Percentiles rank a stretch among this genome's conserved stretches.
Evolutionary conservation across 1,140 invertebrate species (phyloP).

Genomic region (Ips nitidus): DNA sequence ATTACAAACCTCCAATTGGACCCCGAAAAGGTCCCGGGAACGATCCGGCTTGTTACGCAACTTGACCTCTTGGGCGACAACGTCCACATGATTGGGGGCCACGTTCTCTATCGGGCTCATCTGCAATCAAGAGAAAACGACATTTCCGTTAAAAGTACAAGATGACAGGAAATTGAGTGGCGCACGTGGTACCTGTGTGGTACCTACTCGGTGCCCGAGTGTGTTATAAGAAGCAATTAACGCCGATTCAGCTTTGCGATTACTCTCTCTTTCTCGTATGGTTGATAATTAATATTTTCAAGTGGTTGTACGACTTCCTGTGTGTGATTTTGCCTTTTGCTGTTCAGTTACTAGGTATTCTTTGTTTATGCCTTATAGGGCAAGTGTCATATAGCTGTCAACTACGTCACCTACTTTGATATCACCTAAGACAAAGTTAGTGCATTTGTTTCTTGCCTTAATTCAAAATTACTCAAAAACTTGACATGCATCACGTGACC

Average conservation of each 20-base stretch:
- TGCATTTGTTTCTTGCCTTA: too few relatives aligned
- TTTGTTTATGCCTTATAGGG: too few relatives aligned
- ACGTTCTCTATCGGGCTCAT: conserved; percentile 53
- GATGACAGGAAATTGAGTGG: conserved; percentile 9
- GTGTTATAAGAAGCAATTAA: neutral
- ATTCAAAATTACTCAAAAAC: too few relatives aligned
- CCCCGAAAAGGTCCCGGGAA: conserved; percentile 63
- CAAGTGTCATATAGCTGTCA: too few relatives aligned
- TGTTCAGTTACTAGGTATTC: neutral
- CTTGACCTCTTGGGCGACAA: conserved; percentile 40
- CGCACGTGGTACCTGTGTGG: conserved; percentile 6
- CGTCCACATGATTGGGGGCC: conserved; percentile 46
- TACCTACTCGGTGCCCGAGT: neutral
- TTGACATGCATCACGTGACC: too few relatives aligned
- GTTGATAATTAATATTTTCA: conserved; percentile 13
- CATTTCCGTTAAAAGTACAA: neutral
- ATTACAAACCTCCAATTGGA: conserved; percentile 48
- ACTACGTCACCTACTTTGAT: too few relatives aligned
- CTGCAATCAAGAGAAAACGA: conserved; percentile 42
- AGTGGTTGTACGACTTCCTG: conserved; percentile 9
- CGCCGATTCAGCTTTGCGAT: conserved; percentile 9
- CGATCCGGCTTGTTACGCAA: conserved; percentile 47
- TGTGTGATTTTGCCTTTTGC: conserved; percentile 2
- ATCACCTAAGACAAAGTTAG: too few relatives aligned
- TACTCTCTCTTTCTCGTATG: neutral